These are phyloP conservation scores for Propsilocerus akamusi DNA, from an alignment of 1,140 invertebrate species.

Conservation along the genomic window DNA sequence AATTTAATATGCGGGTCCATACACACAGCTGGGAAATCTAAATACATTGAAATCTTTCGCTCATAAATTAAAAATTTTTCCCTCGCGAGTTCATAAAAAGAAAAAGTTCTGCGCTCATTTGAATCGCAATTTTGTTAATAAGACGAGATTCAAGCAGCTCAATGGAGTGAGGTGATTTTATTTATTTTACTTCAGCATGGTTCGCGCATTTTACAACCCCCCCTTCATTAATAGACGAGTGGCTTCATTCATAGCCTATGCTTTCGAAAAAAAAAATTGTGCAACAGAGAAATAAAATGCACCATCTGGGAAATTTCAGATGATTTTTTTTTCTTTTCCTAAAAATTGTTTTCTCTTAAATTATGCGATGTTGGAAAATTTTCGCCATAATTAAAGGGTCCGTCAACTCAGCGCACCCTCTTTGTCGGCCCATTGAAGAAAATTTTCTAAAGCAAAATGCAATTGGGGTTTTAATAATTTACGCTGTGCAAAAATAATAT, in stretches of 20 bases:
- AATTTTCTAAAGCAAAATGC: not conserved
- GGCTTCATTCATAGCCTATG: not conserved
- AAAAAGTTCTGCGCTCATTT: not conserved
- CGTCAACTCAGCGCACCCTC: not conserved
- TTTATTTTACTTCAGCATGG: too few species aligned
- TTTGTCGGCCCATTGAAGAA: not conserved
- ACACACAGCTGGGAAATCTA: not conserved
- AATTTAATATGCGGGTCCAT: not conserved
- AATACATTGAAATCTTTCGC: not conserved
- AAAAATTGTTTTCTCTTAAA: not conserved
- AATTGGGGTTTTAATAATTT: conserved; percentile 2
- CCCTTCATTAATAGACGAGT: not conserved
- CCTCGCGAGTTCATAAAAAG: not conserved
- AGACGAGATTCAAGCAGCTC: too few species aligned
- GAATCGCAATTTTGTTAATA: too few species aligned
- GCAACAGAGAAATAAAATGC: not conserved
- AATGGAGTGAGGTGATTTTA: too few species aligned
- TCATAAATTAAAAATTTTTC: not conserved
- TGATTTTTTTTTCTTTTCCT: not conserved
- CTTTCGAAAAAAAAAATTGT: not conserved
- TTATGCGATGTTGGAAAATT: not conserved
- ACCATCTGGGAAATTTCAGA: conserved; percentile 1
- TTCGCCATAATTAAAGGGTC: not conserved
- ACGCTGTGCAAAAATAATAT: not conserved
- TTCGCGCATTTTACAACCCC: not conserved